These are phyloP conservation scores for Cyphomyrus plagiostoma DNA, from an alignment of 2,113 vertebrate species.

Conservation along the genomic window DNA sequence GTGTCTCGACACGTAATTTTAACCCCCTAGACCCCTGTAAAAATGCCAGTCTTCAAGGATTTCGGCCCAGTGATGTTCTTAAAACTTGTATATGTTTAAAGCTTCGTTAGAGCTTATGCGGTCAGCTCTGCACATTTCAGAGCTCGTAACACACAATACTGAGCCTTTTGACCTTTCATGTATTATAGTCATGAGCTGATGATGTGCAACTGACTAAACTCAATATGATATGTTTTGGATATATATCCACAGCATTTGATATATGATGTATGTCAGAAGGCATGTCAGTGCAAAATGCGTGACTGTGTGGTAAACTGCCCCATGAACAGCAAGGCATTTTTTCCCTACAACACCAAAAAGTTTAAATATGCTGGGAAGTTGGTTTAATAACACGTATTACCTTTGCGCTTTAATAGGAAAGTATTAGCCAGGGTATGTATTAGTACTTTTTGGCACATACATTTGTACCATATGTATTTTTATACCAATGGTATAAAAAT, in stretches of 20 bases:
- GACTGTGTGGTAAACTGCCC: background rate
- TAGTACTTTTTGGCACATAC: background rate
- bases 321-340: background rate
- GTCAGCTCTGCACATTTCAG: background rate
- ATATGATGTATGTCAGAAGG: background rate
- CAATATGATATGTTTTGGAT: background rate
- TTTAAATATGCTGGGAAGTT: background rate
- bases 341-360: background rate
- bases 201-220: background rate
- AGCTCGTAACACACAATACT: background rate
- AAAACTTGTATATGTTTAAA: background rate
- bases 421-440: background rate
- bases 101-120: background rate
- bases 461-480: background rate
- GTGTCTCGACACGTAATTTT: background rate
- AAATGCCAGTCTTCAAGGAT: background rate
- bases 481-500: background rate
- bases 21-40: background rate
- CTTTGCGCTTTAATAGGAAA: background rate
- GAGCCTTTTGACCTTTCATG: background rate
- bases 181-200: background rate
- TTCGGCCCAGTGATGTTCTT: background rate
- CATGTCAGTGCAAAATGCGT: background rate
- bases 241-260: background rate
- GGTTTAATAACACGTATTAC: background rate